Conservation (phyloP, 2,888 invertebrate species). For the Philereme vetulata region DNA sequence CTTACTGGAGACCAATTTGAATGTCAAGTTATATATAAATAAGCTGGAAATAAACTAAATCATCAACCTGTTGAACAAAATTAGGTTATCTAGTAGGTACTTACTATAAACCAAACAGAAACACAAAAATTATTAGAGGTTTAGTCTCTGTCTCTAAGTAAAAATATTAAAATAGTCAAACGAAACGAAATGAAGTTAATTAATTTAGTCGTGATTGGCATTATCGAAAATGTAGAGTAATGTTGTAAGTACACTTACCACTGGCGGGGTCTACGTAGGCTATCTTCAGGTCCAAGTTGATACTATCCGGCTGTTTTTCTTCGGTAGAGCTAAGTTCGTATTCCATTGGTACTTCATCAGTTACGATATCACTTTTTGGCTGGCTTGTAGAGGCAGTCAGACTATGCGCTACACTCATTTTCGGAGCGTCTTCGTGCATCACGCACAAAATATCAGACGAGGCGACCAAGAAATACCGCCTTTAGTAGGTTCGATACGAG, state of each 20-base stretch:
- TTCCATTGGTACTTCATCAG: constrained; percentile 73
- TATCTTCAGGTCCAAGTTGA: constrained; percentile 85
- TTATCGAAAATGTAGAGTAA: constrained; percentile 13
- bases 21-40: constrained; percentile 28
- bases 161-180: neutral
- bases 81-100: neutral
- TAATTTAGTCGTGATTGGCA: constrained; percentile 1
- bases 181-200: too few relatives aligned
- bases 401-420: constrained; percentile 87
- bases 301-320: constrained; percentile 76
- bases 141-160: neutral
- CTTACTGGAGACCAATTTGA: constrained; percentile 64
- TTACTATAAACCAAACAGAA: neutral
- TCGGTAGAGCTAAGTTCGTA: constrained; percentile 74
- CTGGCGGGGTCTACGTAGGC: constrained; percentile 84
- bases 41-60: constrained; percentile 37
- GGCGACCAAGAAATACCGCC: constrained; percentile 63
- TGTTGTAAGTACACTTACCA: constrained; percentile 71
- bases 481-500: constrained; percentile 60
- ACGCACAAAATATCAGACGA: constrained; percentile 73
- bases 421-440: constrained; percentile 88
- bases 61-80: constrained; percentile 15
- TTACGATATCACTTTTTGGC: constrained; percentile 73
- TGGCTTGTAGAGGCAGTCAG: constrained; percentile 86
- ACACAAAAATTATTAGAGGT: neutral